Evolutionary conservation across 2,797 vertebrate genomes (phyloP), one percentile per base, ranked within the genome.

Genomic region (Silurus lanzhouensis): DNA sequence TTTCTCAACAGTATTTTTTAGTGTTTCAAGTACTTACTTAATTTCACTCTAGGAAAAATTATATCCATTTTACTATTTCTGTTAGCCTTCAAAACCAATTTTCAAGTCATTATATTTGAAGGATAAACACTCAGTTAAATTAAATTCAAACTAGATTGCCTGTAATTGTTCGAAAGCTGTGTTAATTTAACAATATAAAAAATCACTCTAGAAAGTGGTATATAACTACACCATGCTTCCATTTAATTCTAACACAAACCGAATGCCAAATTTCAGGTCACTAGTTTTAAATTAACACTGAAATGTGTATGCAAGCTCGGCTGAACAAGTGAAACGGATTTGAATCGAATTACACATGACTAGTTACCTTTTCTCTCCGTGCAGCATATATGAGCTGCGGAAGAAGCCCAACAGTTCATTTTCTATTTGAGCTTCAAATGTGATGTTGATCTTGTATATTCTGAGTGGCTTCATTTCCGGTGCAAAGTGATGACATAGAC

Each of bases 351-450:
- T 17, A 27, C 14, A 66, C 3, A 25, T n/a, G 14, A 66, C 60
- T 19, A 25, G 60, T 88, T 97, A 99, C 98, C 97, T 97, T 94
- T 92, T 96, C 92, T 99, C 97, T 87, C 96, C 95, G 78, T 97
- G 94, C 87, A 97, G 93, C 85, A 94, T 94, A 91, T 98, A 99
- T 1, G 97, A 97, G 93, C 98, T 99, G 90, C 97, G 95, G 93
- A 98, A 99, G 94, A 99, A 99, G 76, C 98, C 98, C 81, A 99
- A 92, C 87, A 99, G 96, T 92, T 99, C 97, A 76, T 98, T 96
- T 91, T 98, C 97, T 20, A 97, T 98, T 90, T 95, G 93, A n/a
- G 96, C 98, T 74, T 95, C 94, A 84, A 96, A 99, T 90, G 96
- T 96, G 79, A 99, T 91, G 92, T 98, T 99, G 70, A 99, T 93